Evolutionary conservation across 2,888 invertebrate species (phyloP).

Genomic region (Strigamia crassipes): DNA sequence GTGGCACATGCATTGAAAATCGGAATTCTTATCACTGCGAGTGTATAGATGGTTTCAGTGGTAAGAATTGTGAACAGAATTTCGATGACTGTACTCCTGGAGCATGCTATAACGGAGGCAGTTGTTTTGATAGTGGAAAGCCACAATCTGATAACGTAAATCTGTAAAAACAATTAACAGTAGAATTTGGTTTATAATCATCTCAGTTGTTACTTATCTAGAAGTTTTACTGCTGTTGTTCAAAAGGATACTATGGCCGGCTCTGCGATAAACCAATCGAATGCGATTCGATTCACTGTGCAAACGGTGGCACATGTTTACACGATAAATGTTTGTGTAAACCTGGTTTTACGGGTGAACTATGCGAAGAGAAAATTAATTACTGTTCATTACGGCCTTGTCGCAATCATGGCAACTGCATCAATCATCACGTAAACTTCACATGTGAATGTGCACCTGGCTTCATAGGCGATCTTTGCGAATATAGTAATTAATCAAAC

Average conservation of each 20-base stretch:
- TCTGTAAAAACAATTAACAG: background rate
- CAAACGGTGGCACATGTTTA: slow-evolving; percentile 57
- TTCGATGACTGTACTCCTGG: slow-evolving; percentile 61
- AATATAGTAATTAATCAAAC: background rate
- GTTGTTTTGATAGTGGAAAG: slow-evolving; percentile 52
- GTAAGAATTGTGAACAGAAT: slow-evolving; percentile 62
- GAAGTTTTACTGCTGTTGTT: slow-evolving; percentile 36
- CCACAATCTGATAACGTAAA: background rate
- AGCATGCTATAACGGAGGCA: slow-evolving; percentile 54
- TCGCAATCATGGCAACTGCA: slow-evolving; percentile 57
- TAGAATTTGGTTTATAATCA: background rate
- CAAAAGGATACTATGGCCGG: background rate
- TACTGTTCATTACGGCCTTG: slow-evolving; percentile 56
- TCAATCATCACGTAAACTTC: slow-evolving; percentile 52
- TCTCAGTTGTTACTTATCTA: background rate
- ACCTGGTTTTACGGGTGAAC: background rate
- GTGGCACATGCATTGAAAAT: slow-evolving; percentile 56
- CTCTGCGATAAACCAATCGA: slow-evolving; percentile 47
- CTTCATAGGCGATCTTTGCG: background rate
- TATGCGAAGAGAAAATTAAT: slow-evolving; percentile 47
- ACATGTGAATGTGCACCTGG: slow-evolving; percentile 10
- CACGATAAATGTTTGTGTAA: slow-evolving; percentile 51
- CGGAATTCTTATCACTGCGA: slow-evolving; percentile 61
- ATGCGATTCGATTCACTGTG: slow-evolving; percentile 55
- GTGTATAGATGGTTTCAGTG: slow-evolving; percentile 66